A percentile compares a stretch with the other conserved stretches of the same genome.
Conservation (phyloP, 1,140 invertebrate genomes). For the Latrodectus geometricus region DNA sequence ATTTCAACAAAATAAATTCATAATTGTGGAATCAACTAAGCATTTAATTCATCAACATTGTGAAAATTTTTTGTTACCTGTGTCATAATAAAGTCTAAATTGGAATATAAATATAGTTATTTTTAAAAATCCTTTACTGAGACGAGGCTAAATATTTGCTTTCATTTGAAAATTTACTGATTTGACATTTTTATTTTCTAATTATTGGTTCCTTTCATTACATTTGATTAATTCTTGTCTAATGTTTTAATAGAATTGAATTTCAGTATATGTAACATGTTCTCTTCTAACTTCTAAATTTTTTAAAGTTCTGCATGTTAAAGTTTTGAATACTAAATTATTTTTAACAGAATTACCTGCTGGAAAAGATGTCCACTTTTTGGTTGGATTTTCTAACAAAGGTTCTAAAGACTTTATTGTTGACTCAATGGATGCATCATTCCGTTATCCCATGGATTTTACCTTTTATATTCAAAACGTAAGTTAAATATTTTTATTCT, state of each 20-base stretch:
- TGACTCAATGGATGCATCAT: slow-evolving; percentile 94
- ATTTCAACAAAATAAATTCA: no score
- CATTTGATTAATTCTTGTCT: no score
- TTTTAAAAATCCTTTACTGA: no score
- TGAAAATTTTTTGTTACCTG: no score
- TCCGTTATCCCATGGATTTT: slow-evolving; percentile 98
- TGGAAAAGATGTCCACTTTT: slow-evolving; percentile 91
- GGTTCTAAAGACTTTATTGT: slow-evolving; percentile 89
- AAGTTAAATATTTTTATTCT: slow-evolving; percentile 64
- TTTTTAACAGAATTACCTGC: slow-evolving; percentile 76
- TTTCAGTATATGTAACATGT: slow-evolving; percentile 63
- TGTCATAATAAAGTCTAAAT: no score
- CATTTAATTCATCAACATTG: no score
- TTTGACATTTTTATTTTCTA: no score
- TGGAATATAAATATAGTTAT: no score
- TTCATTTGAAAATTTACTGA: no score
- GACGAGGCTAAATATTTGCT: no score
- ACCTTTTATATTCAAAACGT: slow-evolving; percentile 97
- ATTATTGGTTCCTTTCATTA: no score
- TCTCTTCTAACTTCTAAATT: not conserved
- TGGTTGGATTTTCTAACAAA: slow-evolving; percentile 97
- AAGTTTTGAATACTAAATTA: not conserved
- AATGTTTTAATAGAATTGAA: slow-evolving; percentile 44
- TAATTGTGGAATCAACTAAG: no score
- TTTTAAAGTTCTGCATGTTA: not conserved